Evolutionary conservation across 2,113 vertebrate species (phyloP), one percentile per base, ranked within the genome.

Genomic region (Prochilodus magdalenae): DNA sequence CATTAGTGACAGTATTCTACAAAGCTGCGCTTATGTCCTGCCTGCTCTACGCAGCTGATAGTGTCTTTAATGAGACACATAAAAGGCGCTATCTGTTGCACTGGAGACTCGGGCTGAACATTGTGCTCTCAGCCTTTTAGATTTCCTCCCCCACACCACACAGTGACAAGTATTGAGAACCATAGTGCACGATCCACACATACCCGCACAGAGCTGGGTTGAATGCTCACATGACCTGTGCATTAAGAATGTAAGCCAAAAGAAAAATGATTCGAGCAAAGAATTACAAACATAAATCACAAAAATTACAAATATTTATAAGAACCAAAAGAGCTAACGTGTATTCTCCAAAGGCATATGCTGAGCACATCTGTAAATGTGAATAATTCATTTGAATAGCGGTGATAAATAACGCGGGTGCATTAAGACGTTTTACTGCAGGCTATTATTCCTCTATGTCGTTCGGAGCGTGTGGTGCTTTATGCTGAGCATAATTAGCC

Each of bases 341-440:
- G 44, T 59, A n/a, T 59, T 59, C 66, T 71, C 36, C 15, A 26
- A 72, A 47, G 20, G 44, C 27, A 53, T 67, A 67, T 62, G 18
- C 63, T 24, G 49, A 22, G 53, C 63, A 55, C 6, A 67, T 77
- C 26, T 70, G 49, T 77, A 80, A 85, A 87, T 73, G 59, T 87
- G 77, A 84, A 81, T 81, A 47, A 87, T 88, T 82, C 83, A 81
- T 84, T 86, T 82, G 73, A 80, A 84, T 59, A 40, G 26, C 33
- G 36, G 57, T 82, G 77, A 85, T 73, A 62, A 57, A 88, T 86
- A 70, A 71, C 65, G 83, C 49, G 77, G 75, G 70, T 26, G 72
- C 79, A 65, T 84, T 87, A 26, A 83, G 63, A 76, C 18, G 5
- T 80, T 26, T 81, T 20, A 75, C 49, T 82, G 72, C 70, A 69